Conservation (phyloP, 1,140 invertebrate species). For the Drosophila simulans region DNA sequence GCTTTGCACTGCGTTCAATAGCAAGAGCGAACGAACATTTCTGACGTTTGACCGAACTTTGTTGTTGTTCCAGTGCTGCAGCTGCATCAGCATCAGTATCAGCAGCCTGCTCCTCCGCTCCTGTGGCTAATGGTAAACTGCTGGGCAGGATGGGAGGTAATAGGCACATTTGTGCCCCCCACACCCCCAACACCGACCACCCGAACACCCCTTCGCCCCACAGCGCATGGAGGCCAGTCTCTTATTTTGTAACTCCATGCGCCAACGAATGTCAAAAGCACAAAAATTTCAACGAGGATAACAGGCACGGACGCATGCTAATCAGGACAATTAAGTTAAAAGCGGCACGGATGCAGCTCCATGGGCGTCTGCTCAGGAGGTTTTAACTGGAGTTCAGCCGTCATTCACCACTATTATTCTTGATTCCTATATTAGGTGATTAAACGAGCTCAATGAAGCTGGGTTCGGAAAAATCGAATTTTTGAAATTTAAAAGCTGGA, state of each 20-base stretch:
- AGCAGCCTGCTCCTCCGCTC: neutral
- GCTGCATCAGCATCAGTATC: slow-evolving; percentile 2
- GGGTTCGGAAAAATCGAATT: no score
- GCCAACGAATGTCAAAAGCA: slow-evolving; percentile 37
- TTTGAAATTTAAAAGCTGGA: no score
- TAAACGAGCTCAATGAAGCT: no score
- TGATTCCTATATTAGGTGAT: neutral
- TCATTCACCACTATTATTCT: neutral
- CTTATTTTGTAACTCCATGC: slow-evolving; percentile 42
- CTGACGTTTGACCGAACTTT: slow-evolving; percentile 77
- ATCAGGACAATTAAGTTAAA: slow-evolving; percentile 56
- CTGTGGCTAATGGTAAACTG: slow-evolving; percentile 53
- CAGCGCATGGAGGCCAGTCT: slow-evolving; percentile 9
- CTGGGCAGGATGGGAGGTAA: slow-evolving; percentile 33
- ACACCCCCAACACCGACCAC: neutral
- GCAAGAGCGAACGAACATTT: slow-evolving; percentile 52
- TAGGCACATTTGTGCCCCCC: slow-evolving; percentile 45
- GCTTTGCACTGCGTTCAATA: slow-evolving; percentile 54
- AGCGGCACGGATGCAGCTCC: slow-evolving; percentile 13
- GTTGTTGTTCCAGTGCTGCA: slow-evolving; percentile 53
- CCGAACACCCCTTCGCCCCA: neutral
- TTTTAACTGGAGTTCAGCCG: neutral
- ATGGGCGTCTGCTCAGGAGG: neutral
- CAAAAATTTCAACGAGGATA: slow-evolving; percentile 40
- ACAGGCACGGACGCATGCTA: slow-evolving; percentile 35